A percentile compares a stretch with the other conserved stretches of the same genome.
Evolutionary conservation across 2,888 invertebrate genomes (phyloP).

Genomic region (Fabriciana adippe): DNA sequence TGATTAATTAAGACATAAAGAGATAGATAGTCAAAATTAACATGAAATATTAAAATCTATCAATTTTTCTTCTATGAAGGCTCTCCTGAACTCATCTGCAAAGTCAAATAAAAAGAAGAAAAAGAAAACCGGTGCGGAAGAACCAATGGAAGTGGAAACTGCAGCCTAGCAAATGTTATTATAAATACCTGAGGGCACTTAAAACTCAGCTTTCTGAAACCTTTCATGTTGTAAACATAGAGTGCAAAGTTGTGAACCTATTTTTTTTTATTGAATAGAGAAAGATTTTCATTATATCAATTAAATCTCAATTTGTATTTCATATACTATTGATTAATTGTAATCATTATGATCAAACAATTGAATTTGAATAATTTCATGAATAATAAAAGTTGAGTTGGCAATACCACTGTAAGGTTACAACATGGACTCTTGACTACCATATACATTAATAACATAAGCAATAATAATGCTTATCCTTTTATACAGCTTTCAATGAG

Average conservation of each 20-base stretch:
- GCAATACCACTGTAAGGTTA: constrained; percentile 14
- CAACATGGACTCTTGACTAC: constrained; percentile 29
- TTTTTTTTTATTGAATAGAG: constrained; percentile 16
- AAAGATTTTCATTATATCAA: background rate
- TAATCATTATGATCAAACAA: too few relatives aligned
- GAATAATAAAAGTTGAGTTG: background rate
- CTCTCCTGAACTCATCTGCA: constrained; percentile 88
- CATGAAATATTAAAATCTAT: constrained; percentile 27
- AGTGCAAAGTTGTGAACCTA: constrained; percentile 11
- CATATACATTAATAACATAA: constrained; percentile 32
- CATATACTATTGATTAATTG: too few relatives aligned
- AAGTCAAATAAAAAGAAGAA: constrained; percentile 96
- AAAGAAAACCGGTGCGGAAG: constrained; percentile 87
- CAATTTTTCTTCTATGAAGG: constrained; percentile 70
- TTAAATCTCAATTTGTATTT: too few relatives aligned
- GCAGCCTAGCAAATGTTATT: constrained; percentile 64
- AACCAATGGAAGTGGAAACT: constrained; percentile 83
- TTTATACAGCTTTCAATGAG: constrained; percentile 31
- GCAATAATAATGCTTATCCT: constrained; percentile 34
- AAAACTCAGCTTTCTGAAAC: constrained; percentile 35
- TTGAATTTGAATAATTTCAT: background rate
- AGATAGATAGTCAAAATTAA: background rate
- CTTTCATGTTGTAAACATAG: constrained; percentile 28
- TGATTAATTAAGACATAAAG: background rate
- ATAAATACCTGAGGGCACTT: constrained; percentile 33